Evolutionary conservation across 2,888 invertebrate species (phyloP).

Genomic region (Stenoptilia bipunctidactyla): DNA sequence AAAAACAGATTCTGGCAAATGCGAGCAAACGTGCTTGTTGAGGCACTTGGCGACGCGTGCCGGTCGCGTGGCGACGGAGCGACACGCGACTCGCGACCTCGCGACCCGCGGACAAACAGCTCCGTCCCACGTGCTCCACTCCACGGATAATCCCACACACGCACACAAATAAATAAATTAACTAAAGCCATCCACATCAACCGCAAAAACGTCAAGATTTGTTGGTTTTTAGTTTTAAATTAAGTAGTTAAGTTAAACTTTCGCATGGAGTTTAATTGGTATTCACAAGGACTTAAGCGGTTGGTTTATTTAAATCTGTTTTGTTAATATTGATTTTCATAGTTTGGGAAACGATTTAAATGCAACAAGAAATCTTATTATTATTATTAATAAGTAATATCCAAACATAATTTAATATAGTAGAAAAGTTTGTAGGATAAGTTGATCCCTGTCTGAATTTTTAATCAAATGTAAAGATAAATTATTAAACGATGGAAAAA

Average conservation of each 20-base stretch:
- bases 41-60: conserved; percentile 47
- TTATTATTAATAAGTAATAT: too few relatives aligned
- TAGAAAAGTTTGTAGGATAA: too few relatives aligned
- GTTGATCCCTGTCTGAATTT: too few relatives aligned
- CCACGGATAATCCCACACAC: too few relatives aligned
- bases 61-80: conserved; percentile 21
- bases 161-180: conserved; percentile 69
- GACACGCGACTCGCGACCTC: conserved; percentile 13
- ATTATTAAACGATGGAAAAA: too few relatives aligned
- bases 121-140: conserved; percentile 21
- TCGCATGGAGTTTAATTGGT: conserved; percentile 7
- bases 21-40: conserved; percentile 47
- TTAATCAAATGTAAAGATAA: too few relatives aligned
- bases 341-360: too few relatives aligned
- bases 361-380: too few relatives aligned
- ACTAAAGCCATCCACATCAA: conserved; percentile 34
- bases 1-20: conserved; percentile 45
- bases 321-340: too few relatives aligned
- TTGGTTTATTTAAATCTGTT: too few relatives aligned
- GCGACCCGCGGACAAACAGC: conserved; percentile 21
- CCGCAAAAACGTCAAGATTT: conserved; percentile 22
- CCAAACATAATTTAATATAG: too few relatives aligned
- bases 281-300: too few relatives aligned
- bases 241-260: conserved; percentile 44
- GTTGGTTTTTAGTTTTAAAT: conserved; percentile 30